These are phyloP conservation scores for Desmophyllum pertusum DNA, from an alignment of 92 coral and sea anemone species.

Conservation along the genomic window DNA sequence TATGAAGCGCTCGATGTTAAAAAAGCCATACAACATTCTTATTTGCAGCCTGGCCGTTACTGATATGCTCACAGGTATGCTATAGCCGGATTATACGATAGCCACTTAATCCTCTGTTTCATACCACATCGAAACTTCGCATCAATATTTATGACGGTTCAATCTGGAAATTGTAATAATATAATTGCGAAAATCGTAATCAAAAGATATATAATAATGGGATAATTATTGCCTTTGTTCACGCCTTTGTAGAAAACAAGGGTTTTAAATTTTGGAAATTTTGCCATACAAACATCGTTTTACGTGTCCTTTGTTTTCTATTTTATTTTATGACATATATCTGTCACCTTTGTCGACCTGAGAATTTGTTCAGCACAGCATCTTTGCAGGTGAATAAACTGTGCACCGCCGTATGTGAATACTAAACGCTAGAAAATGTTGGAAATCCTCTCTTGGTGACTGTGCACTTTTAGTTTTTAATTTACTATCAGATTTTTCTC, in stretches of 20 bases:
- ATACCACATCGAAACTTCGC: background rate
- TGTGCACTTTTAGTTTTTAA: background rate
- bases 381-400: conserved; percentile 26
- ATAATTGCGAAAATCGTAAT: background rate
- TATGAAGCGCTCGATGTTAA: conserved; percentile 72
- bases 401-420: background rate
- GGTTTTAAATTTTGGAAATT: background rate
- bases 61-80: conserved; percentile 81
- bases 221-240: background rate
- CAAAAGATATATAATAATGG: background rate
- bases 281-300: background rate
- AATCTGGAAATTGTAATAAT: background rate
- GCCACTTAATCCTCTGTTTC: background rate
- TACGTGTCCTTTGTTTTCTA: background rate
- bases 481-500: too few relatives aligned
- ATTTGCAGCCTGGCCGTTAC: conserved; percentile 76
- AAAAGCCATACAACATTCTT: conserved; percentile 77
- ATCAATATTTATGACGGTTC: background rate
- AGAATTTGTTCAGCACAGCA: conserved; percentile 7
- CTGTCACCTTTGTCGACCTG: background rate
- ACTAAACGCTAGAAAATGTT: background rate
- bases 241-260: background rate
- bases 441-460: background rate
- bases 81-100: too few relatives aligned
- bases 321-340: background rate